Evolutionary conservation across 92 coral and sea anemone species (phyloP), one percentile per base, ranked within the genome.

Genomic region (Desmophyllum pertusum): DNA sequence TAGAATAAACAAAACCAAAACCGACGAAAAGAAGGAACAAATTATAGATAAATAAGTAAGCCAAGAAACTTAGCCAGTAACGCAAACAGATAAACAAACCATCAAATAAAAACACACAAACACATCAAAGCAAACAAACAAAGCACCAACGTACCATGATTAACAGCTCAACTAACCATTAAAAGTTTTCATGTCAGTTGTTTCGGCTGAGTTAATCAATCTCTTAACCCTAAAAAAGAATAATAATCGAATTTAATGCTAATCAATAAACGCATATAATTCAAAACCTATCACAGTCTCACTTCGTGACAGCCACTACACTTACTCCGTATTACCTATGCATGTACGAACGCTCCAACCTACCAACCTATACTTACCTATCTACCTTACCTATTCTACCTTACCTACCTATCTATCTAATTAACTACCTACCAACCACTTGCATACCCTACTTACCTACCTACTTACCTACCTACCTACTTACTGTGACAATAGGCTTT

Each of bases 181-280:
- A 17, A 71, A 76, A 21, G 59, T 45, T 61, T 82, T 71, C 86
- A 82, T 82, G 70, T 57, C 59, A 25, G 40, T 39, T 64, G 78
- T 37, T 19, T 46, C 62, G 38, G 19, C 9, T 57, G 70, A 4
- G 37, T 45, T 59, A 3, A 35, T n/a, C 45, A 82, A 18, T 41
- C 63, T 70, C 8, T 23, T 55, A 53, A 82, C 70, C 72, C 86
- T 82, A 40, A 30, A 55, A 55, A n/a, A 19, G 10, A 70, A 55
- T 17, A 29, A 51, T 15, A 52, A 10, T 1, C 33, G 15, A 67
- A 33, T 3, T 67, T 42, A 35, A 35, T 27, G 39, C 61, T n/a
- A n/a, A n/a, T n/a, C n/a, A 30, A 50, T 45, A 6, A 27, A 13
- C 14, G 4, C 15, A 37, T 29, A 37, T 1, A 7, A 68, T 35